Percentiles rank a stretch among this genome's conserved stretches.
Evolutionary conservation across 2,113 vertebrate genomes (phyloP).

Genomic region (Cyprinodon variegatus): DNA sequence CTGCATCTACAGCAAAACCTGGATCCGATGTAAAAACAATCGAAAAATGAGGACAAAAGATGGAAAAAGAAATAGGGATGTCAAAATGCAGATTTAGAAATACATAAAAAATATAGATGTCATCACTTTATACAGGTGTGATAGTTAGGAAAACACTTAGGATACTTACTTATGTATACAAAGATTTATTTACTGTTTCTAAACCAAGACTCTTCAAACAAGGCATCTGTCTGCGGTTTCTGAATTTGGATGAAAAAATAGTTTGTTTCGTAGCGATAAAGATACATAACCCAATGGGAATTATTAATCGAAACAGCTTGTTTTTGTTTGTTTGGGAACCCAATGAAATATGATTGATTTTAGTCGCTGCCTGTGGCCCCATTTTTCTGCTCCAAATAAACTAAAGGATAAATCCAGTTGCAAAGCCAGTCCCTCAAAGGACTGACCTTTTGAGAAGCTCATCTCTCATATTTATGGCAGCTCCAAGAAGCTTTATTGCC

Average conservation of each 20-base stretch:
- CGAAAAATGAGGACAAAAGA: neutral
- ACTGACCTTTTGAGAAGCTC: slow-evolving; percentile 75
- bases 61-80: neutral
- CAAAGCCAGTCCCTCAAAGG: slow-evolving; percentile 66
- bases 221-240: neutral
- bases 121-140: neutral
- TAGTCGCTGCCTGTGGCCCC: slow-evolving; percentile 38
- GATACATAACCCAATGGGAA: neutral
- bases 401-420: slow-evolving; percentile 70
- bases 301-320: slow-evolving; percentile 29
- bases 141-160: neutral
- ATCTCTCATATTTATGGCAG: slow-evolving; percentile 73
- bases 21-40: slow-evolving; percentile 19
- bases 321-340: slow-evolving; percentile 55
- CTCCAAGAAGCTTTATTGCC: slow-evolving; percentile 68
- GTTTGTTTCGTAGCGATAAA: neutral
- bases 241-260: neutral
- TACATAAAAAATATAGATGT: neutral
- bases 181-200: neutral
- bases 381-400: slow-evolving; percentile 78
- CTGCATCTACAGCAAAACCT: slow-evolving; percentile 54
- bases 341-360: slow-evolving; percentile 67
- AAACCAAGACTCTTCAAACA: neutral
- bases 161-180: neutral
- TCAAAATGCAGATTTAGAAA: too few relatives aligned